phyloP scores from a whole-genome alignment of 2,113 vertebrate species.

The Ursus arctos region DNA sequence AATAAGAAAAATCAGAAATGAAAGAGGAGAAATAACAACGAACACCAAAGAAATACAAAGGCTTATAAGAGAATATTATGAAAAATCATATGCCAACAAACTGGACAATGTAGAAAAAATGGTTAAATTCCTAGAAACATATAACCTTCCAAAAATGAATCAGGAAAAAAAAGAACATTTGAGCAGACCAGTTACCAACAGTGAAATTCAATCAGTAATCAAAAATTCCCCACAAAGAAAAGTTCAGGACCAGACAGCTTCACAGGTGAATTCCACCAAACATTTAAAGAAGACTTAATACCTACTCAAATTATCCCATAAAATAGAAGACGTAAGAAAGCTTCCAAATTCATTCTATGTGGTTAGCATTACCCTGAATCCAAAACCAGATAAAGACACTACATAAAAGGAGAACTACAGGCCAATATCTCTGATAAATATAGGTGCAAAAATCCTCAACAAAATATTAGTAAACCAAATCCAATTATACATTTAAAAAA shows the following conservation, averaged over 20 bases:
- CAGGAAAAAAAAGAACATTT: not conserved
- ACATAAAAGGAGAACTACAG: not conserved
- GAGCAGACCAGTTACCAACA: not conserved
- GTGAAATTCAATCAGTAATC: not conserved
- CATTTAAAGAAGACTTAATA: not conserved
- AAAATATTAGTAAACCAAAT: not conserved
- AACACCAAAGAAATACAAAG: not conserved
- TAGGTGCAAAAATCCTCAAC: not conserved
- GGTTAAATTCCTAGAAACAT: not conserved
- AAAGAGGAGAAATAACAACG: not conserved
- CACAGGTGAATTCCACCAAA: not conserved
- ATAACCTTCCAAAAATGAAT: not conserved
- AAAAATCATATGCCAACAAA: not conserved
- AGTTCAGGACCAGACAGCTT: not conserved
- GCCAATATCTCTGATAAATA: not conserved
- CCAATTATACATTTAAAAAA: not conserved
- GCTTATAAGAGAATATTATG: not conserved
- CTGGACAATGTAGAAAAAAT: not conserved
- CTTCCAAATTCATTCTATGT: not conserved
- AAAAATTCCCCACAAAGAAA: not conserved
- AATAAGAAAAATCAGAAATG: not conserved
- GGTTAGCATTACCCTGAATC: not conserved
- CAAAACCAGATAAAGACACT: not conserved
- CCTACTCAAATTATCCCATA: not conserved
- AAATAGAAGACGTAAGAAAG: not conserved